phyloP scores from a whole-genome alignment of 2,888 invertebrate species.

The Bombylius discolor region DNA sequence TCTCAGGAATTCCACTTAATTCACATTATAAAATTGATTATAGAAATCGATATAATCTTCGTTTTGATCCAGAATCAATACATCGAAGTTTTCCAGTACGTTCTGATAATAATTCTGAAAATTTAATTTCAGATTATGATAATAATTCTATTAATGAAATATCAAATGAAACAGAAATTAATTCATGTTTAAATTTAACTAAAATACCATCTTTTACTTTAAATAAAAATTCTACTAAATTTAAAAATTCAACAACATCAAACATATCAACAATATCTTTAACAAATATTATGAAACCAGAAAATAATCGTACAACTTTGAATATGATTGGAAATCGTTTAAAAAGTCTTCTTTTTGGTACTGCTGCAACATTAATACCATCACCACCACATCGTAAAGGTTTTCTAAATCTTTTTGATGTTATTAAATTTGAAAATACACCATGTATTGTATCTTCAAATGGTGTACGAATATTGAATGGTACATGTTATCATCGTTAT shows the following conservation, averaged over 20 bases:
- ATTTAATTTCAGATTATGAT: too few relatives aligned
- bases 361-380: conserved; percentile 15
- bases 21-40: conserved; percentile 7
- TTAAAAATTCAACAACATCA: too few relatives aligned
- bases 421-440: conserved; percentile 55
- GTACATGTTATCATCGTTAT: conserved; percentile 53
- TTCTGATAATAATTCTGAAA: too few relatives aligned
- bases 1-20: too few relatives aligned
- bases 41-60: conserved; percentile 12
- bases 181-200: too few relatives aligned
- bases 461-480: conserved; percentile 46
- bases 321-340: conserved; percentile 19
- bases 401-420: conserved; percentile 56
- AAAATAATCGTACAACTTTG: conserved; percentile 2
- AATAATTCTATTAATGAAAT: too few relatives aligned
- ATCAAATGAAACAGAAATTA: too few relatives aligned
- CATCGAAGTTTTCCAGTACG: too few relatives aligned
- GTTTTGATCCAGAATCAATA: conserved; percentile 11
- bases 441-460: conserved; percentile 38
- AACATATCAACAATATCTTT: neutral
- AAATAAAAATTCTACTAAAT: too few relatives aligned
- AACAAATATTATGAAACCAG: conserved; percentile 2
- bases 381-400: conserved; percentile 29
- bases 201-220: too few relatives aligned
- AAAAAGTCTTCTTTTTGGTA: conserved; percentile 26